Evolutionary conservation across 1,140 invertebrate genomes (phyloP), one percentile per base, ranked within the genome.

Genomic region (Drosophila ambigua): DNA sequence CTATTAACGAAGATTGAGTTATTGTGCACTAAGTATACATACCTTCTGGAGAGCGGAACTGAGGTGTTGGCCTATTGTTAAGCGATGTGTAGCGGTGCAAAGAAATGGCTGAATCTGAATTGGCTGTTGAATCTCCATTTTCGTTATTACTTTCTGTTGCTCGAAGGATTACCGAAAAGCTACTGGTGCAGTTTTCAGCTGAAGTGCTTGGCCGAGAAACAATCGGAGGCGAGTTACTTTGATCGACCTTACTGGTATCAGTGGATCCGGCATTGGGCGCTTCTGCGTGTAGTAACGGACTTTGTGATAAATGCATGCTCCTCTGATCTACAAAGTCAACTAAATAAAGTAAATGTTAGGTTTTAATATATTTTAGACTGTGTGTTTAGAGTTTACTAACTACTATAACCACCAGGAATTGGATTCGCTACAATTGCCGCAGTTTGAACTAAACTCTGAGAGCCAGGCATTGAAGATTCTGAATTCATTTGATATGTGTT

Each of bases 401-500:
- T 92, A 94, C 94, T 95, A 80, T 95, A 95, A 48, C 93, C 93
- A 11, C 93, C 93, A 39, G 94, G 93, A 48, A 94, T 65, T 0
- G 73, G 57, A 48, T 73, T 83, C 11, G 72, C 44, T 11, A 71
- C 71, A 35, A 68, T 66, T 44, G 77, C 35, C 2, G 67, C 75
- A 8, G 53, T n/a, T 9, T 92, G 93, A 76, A 95, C 93, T n/a
- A 66, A 28, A 28, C 20, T 63, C 11, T 87, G 81, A 11, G 72
- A 54, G 13, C 44, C 59, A 23, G 78, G 41, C 23, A 77, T 63
- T 16, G 77, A 66, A 9, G 79, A 67, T 23, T 85, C 66, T 63
- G 95, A 94, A 66, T 94, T 95, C 77, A 96, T 95, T 77, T 97
- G 96, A 93, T 98, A 98, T 93, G 97, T 98, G 87, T 96, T 97